Base-by-base conservation (phyloP, 2,888 invertebrate species). In the Cataglyphis cursor region DNA sequence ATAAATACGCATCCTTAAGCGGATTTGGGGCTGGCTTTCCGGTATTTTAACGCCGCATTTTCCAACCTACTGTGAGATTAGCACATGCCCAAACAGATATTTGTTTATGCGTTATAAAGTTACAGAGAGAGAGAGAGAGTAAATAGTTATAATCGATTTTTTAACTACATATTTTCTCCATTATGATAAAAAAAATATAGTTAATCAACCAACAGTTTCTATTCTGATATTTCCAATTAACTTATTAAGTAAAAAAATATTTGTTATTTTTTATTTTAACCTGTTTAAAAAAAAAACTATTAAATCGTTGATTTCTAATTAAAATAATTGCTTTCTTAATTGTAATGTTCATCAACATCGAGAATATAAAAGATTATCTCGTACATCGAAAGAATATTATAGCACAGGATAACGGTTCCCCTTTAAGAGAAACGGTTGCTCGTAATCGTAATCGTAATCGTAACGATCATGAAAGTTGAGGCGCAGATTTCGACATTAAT, bases 1-100 rank as follows among this genome's bases (percentile, higher is more conserved):
- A 93, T 93, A 94, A 93, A 93, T 92, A 93, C 92, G 93, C 93
- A 92, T 93, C 91, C 91, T 93, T 93, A 93, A 93, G 92, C 93
- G 93, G 93, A 93, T 94, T 92, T 92, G 91, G 90, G 89, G 90
- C 90, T 92, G 91, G 92, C 92, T 93, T 93, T 93, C 91, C 93
- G 92, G 92, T 93, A 92, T 93, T 93, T 93, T 93, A 93, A 93
- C 92, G 89, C 91, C 87, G 89, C 92, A 90, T 93, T 92, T 93
- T 93, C 93, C 88, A 89, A 90, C 91, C 91, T 91, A 92, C 91
- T 90, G 89, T 91, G 88, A 89, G 93, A 93, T 93, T 93, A 93
- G 88, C 89, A 87, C 88, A 89, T 91, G 91, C 91, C 88, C 90
- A 92, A 93, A 93, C 92, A 92, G 92, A 92, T 91, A 93, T 92